Evolutionary conservation across 2,113 vertebrate species (phyloP).

Genomic region (Macheiramphus alcinus): DNA sequence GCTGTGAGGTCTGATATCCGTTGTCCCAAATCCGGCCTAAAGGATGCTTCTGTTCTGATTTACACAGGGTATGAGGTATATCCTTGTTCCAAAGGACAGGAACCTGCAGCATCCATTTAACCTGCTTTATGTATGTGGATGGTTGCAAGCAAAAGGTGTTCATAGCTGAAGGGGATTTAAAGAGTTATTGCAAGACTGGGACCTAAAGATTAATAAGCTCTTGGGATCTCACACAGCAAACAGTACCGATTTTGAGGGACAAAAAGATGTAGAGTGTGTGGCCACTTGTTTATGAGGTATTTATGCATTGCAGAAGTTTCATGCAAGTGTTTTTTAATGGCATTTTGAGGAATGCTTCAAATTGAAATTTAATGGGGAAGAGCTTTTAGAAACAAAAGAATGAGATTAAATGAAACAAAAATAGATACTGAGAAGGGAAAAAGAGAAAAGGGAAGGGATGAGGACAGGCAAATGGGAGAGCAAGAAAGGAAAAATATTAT

Average conservation of each 20-base stretch:
- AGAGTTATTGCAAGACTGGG: not conserved
- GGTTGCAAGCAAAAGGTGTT: not conserved
- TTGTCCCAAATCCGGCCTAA: fast-evolving
- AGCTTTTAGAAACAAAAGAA: not conserved
- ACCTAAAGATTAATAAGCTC: not conserved
- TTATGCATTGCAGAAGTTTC: not conserved
- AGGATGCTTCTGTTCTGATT: not conserved
- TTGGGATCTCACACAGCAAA: not conserved
- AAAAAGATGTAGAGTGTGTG: not conserved
- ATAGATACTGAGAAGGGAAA: not conserved
- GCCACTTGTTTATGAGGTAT: not conserved
- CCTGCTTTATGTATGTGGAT: not conserved
- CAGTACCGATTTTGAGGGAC: not conserved
- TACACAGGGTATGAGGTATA: not conserved
- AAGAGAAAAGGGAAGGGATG: not conserved
- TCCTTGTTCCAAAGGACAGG: not conserved
- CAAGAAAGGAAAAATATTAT: not conserved
- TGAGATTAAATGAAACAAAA: not conserved
- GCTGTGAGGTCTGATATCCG: not conserved
- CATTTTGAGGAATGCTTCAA: not conserved
- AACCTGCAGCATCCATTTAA: not conserved
- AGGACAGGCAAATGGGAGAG: not conserved
- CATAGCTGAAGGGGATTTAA: not conserved
- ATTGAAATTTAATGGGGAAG: not conserved
- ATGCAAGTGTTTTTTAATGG: not conserved